phyloP scores from a whole-genome alignment of 2,888 invertebrate species.

The Hyposoter dolosus region DNA sequence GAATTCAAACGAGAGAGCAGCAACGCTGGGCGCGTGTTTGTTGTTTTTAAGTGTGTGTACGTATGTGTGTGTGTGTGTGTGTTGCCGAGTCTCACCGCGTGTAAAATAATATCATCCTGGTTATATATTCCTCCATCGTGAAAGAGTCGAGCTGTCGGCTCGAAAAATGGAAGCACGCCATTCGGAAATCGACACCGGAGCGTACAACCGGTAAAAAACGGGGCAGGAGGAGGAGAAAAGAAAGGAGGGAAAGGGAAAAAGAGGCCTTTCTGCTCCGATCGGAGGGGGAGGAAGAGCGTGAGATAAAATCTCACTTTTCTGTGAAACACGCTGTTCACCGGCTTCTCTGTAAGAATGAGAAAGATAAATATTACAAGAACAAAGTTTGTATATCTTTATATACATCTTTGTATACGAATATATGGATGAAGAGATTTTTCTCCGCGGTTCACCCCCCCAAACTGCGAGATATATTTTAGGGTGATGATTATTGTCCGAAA shows the following conservation, averaged over 20 bases:
- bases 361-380: conserved; percentile 55
- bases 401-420: conserved; percentile 19
- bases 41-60: not conserved
- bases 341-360: conserved; percentile 64
- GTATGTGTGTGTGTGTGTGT: conserved; percentile 15
- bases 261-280: conserved; percentile 49
- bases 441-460: not conserved
- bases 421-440: conserved; percentile 39
- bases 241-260: conserved; percentile 11
- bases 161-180: conserved; percentile 71
- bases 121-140: conserved; percentile 62
- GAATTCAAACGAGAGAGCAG: conserved; percentile 56
- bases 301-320: conserved; percentile 80
- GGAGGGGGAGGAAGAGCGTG: conserved; percentile 74
- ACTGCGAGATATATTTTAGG: conserved; percentile 42
- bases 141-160: conserved; percentile 68
- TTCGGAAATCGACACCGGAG: conserved; percentile 78
- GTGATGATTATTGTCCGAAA: conserved; percentile 44
- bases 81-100: conserved; percentile 65
- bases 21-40: conserved; percentile 19
- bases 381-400: conserved; percentile 28
- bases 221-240: conserved; percentile 12
- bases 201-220: conserved; percentile 67
- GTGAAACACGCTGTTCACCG: conserved; percentile 71
- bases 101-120: conserved; percentile 78